Evolutionary conservation across 2,797 vertebrate genomes (phyloP).

Genomic region (Poeciliopsis gracilis): DNA sequence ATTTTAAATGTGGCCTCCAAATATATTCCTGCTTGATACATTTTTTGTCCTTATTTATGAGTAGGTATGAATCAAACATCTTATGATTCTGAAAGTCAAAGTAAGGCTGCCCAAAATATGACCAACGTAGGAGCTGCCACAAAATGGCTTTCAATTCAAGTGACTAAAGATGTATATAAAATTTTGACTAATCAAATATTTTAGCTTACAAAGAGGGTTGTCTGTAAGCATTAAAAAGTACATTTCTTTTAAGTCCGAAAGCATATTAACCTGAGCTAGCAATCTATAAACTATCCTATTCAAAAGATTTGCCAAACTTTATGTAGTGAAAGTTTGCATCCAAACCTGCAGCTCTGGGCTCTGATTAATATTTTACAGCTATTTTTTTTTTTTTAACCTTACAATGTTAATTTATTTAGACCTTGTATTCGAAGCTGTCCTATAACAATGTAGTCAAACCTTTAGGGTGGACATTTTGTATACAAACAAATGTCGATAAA

Average conservation of each 20-base stretch:
- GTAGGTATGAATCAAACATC: constrained; percentile 6
- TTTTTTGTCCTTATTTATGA: constrained; percentile 30
- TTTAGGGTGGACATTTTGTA: background rate
- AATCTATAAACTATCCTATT: background rate
- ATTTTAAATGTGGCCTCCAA: constrained; percentile 43
- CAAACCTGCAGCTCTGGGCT: background rate
- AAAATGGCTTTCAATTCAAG: background rate
- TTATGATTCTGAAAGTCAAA: constrained; percentile 14
- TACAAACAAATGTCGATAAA: background rate
- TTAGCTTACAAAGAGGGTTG: background rate
- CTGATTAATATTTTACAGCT: background rate
- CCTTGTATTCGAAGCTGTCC: background rate
- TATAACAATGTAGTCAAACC: background rate
- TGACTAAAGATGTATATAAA: background rate
- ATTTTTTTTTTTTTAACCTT: background rate
- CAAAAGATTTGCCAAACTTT: background rate
- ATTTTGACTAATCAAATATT: background rate
- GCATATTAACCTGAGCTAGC: background rate
- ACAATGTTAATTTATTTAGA: background rate
- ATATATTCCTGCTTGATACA: constrained; percentile 37
- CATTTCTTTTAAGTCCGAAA: no score
- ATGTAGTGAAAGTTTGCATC: background rate
- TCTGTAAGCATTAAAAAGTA: background rate
- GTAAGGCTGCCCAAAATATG: background rate
- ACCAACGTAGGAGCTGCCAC: constrained; percentile 3